phyloP scores from a whole-genome alignment of 2,888 invertebrate species.

The Pyrocoelia pectoralis region DNA sequence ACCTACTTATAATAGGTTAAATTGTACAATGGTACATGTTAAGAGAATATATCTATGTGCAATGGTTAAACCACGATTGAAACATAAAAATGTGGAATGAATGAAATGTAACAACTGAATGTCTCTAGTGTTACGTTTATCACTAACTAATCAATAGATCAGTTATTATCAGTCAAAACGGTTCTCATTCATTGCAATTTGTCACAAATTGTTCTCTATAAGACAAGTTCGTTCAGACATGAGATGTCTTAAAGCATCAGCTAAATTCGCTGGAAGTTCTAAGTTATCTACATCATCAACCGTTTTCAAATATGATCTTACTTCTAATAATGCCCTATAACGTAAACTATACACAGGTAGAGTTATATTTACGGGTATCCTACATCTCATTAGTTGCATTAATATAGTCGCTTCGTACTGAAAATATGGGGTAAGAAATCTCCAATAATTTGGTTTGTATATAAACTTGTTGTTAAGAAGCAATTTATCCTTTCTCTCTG shows the following conservation, averaged over 20 bases:
- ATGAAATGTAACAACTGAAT: too few species aligned
- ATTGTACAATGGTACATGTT: too few species aligned
- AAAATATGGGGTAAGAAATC: constrained; percentile 35
- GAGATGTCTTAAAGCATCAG: constrained; percentile 55
- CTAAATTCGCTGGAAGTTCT: constrained; percentile 60
- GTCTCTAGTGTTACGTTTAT: too few species aligned
- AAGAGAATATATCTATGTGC: too few species aligned
- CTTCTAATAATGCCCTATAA: constrained; percentile 59
- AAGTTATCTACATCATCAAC: constrained; percentile 55
- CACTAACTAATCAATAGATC: too few species aligned
- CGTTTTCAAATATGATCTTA: constrained; percentile 57
- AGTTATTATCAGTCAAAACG: too few species aligned
- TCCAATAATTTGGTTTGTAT: constrained; percentile 60
- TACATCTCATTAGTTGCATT: constrained; percentile 21
- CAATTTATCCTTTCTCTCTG: constrained; percentile 71
- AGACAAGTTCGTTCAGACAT: constrained; percentile 39
- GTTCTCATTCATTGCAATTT: too few species aligned
- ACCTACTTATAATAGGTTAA: too few species aligned
- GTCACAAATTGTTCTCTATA: neutral
- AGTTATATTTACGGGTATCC: constrained; percentile 63
- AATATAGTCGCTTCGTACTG: neutral
- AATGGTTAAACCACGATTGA: too few species aligned
- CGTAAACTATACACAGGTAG: constrained; percentile 63
- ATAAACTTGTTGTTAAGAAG: constrained; percentile 63
- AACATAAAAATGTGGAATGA: too few species aligned